Conservation (phyloP, 2,113 vertebrate genomes). For the Actinemys pallida region DNA sequence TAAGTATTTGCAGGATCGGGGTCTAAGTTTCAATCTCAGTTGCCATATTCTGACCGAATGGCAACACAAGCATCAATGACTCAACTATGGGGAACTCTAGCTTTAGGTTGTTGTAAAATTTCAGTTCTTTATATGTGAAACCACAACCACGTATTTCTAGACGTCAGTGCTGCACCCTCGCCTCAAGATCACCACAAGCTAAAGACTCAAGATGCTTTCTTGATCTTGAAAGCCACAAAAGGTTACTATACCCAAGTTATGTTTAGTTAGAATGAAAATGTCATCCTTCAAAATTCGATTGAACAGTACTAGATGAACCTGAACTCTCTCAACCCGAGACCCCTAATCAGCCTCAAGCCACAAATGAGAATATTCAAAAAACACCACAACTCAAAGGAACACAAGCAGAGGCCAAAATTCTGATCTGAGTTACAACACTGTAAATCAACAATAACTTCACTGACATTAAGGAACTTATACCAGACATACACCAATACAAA, state of each 20-base stretch:
- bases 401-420: neutral
- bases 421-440: rapidly evolving
- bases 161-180: neutral
- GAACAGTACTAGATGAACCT: neutral
- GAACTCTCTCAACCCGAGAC: rapidly evolving
- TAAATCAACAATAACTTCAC: neutral
- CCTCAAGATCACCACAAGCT: neutral
- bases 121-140: neutral
- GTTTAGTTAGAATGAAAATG: neutral
- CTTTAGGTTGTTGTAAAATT: neutral
- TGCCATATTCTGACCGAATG: rapidly evolving
- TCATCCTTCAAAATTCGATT: neutral
- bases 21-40: neutral
- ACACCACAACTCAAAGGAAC: slow-evolving; percentile 11
- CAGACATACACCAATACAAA: rapidly evolving
- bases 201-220: rapidly evolving
- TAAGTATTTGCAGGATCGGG: neutral
- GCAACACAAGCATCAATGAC: neutral
- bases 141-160: neutral
- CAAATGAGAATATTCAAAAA: neutral
- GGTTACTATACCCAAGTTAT: neutral
- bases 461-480: rapidly evolving
- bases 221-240: neutral
- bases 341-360: neutral
- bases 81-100: rapidly evolving